Base-by-base conservation (phyloP, 1,140 invertebrate species). In the Sitobion miscanthi region DNA sequence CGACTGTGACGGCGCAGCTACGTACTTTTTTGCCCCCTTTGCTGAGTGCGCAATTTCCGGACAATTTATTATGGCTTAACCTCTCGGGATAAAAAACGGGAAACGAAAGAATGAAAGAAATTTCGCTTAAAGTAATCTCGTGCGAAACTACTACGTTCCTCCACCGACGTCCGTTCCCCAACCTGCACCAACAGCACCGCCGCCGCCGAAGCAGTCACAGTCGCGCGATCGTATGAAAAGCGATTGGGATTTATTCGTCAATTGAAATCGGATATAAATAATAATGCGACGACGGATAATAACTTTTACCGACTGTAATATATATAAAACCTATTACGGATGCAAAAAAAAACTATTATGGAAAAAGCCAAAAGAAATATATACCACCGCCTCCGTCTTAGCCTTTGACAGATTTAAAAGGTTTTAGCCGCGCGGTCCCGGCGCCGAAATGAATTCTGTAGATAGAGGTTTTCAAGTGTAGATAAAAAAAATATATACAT, bases 401-500 rank as follows among this genome's bases (percentile, higher is more conserved):
- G 62, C 25, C 47, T 92, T 92, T 92, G 90, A 92, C 62, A 83
- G 90, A 92, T 92, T 92, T 92, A 92, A 92, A 92, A 92, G 90
- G 90, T 92, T 92, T 91, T 83, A 54, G 38, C 62, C 14, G 14
- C 57, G 35, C 42, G 52, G 23, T 90, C 57, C 38, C 57, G 54
- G 25, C 23, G 54, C 54, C 38, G 54, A 90, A 90, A 62, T 45
- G 89, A 90, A 69, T 90, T 90, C 38, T 30, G 14, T 42, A 45
- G 11, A 90, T 62, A 90, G 89, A 47, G 54, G 54, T 90, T 90
- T 90, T 45, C 54, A 38, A 69, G 47, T 54, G 20, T 69, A 35
- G 30, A 77, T 69, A 77, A 77, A 77, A n/a, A 77, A 77, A 5
- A 77, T 77, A 77, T 17, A 77, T 35, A 77, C 62, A 77, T 77